Percentiles rank a stretch among this genome's conserved stretches.
These are phyloP conservation scores for Temnothorax nylanderi DNA, from an alignment of 1,140 invertebrate genomes.

Conservation along the genomic window DNA sequence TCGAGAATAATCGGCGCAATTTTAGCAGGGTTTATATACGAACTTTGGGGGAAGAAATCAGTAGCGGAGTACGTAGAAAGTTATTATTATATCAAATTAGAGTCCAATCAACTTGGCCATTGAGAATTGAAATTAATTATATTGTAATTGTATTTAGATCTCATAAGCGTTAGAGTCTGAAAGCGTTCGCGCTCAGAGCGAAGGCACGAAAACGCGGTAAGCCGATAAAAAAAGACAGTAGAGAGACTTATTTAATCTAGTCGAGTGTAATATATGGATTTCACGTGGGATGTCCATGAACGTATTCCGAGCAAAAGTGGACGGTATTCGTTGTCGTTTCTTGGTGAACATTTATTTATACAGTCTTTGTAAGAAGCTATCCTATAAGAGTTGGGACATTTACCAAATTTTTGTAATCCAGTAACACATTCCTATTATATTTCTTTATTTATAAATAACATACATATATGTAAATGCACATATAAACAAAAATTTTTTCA, in stretches of 20 bases:
- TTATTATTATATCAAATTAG: constrained; percentile 67
- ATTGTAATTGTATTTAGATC: constrained; percentile 69
- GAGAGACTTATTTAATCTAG: constrained; percentile 67
- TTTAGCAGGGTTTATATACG: constrained; percentile 78
- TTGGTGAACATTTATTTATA: constrained; percentile 12
- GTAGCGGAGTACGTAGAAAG: constrained; percentile 62
- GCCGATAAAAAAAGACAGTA: constrained; percentile 24
- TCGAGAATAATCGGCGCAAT: constrained; percentile 8
- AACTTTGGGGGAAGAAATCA: constrained; percentile 49
- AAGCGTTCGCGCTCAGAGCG: background rate
- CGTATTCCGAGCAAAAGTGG: constrained; percentile 7
- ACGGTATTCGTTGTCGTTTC: constrained; percentile 18
- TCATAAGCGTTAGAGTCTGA: constrained; percentile 48
- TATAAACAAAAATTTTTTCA: background rate
- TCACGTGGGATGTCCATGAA: background rate
- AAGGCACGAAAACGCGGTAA: background rate
- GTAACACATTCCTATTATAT: background rate
- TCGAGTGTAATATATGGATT: constrained; percentile 63
- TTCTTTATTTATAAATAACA: background rate
- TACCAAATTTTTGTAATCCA: background rate
- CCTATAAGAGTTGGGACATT: background rate
- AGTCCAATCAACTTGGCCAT: constrained; percentile 77
- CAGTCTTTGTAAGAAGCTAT: background rate
- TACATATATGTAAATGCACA: background rate
- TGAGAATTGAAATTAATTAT: constrained; percentile 79